Conservation (phyloP, 2,797 vertebrate genomes). For the Chaetodon trifasciatus region DNA sequence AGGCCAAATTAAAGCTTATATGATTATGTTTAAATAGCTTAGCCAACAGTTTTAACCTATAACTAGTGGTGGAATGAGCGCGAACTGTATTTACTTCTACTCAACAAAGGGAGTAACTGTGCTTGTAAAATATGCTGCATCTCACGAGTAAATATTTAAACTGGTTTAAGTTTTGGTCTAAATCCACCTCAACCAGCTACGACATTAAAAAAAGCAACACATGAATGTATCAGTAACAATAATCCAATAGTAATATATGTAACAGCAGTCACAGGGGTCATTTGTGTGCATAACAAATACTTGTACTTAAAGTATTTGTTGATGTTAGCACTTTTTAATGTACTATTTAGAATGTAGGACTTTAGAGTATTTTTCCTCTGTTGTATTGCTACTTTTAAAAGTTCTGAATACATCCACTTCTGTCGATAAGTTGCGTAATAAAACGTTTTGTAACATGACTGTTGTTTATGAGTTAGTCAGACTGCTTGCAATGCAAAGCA, state of each 20-base stretch:
- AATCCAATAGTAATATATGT: neutral
- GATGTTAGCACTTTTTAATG: no score
- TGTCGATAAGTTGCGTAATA: neutral
- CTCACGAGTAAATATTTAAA: no score
- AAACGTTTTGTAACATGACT: neutral
- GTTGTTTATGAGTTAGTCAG: neutral
- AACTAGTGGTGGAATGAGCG: neutral
- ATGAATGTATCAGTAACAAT: neutral
- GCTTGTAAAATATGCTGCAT: neutral
- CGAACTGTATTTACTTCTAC: no score
- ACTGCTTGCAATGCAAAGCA: no score
- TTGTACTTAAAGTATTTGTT: neutral
- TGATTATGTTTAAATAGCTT: no score
- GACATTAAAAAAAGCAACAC: neutral
- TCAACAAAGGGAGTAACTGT: no score
- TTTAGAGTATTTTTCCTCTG: neutral
- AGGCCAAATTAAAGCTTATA: no score
- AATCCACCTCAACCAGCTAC: neutral
- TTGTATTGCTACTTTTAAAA: neutral
- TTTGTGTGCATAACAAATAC: neutral
- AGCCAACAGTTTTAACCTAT: no score
- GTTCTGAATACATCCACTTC: neutral
- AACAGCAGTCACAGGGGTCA: neutral
- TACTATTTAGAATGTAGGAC: neutral
- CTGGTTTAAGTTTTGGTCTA: neutral